Evolutionary conservation across 2,888 invertebrate genomes (phyloP).

Genomic region (Caenorhabditis drosophilae): DNA sequence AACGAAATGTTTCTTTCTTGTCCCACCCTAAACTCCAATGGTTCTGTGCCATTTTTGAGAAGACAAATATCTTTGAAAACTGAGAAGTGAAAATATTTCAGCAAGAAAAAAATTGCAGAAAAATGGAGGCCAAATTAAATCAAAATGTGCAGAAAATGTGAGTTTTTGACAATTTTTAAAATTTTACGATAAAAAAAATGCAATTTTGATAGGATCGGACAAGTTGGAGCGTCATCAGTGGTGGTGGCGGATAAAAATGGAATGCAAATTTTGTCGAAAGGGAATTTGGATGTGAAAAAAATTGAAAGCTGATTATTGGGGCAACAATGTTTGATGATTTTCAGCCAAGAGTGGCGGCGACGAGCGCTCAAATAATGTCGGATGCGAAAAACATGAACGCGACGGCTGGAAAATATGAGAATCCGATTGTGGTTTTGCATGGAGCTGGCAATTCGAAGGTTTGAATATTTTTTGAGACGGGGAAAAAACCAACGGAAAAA

Average conservation of each 20-base stretch:
- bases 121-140: constrained; percentile 23
- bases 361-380: constrained; percentile 15
- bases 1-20: too few species aligned
- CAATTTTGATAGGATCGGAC: constrained; percentile 11
- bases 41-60: not conserved
- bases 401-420: constrained; percentile 16
- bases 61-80: too few species aligned
- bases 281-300: constrained; percentile 15
- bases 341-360: constrained; percentile 5
- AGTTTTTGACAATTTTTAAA: constrained; percentile 1
- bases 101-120: not conserved
- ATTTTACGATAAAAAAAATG: not conserved
- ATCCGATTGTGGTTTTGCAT: constrained; percentile 26
- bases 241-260: constrained; percentile 21
- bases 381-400: constrained; percentile 30
- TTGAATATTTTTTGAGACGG: not conserved
- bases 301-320: not conserved
- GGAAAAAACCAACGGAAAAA: not conserved
- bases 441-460: constrained; percentile 15
- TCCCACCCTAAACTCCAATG: too few species aligned
- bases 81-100: too few species aligned
- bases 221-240: constrained; percentile 14
- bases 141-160: constrained; percentile 14
- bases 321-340: too few species aligned
- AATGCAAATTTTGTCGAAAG: constrained; percentile 11